Base-by-base conservation (phyloP, 2,888 invertebrate species). In the Stenoptilia bipunctidactyla region DNA sequence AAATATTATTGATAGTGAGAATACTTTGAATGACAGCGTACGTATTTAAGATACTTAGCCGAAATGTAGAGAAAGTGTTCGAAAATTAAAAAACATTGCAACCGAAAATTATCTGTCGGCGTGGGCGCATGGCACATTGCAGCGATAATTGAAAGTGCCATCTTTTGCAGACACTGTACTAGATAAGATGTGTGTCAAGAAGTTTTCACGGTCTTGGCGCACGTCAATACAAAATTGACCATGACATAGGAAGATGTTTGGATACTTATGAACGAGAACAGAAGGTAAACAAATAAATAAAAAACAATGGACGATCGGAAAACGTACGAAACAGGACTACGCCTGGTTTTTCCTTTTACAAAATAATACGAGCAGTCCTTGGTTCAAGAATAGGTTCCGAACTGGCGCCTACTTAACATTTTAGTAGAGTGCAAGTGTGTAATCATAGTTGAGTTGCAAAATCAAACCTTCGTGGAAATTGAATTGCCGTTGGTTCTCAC, bases 71-170 rank as follows among this genome's bases (percentile, higher is more conserved):
- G 82, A 82, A 82, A 82, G 80, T 79, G 20, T 20, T 20, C 20
- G 20, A 20, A 20, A 53, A 63, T 47, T 50, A 58, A 58, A 66
- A 71, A 66, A 64, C 59, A 59, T 52, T 71, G 73, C 69, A 76
- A 57, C 58, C 61, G 53, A 64, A 68, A 66, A 67, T 69, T 54
- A 71, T 70, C 59, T 63, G 59, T 57, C 48, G 47, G 56, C 58
- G 71, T 70, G 64, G 66, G 70, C 56, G 66, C 44, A 47, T 47
- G 57, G 51, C 58, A 55, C 59, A 55, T 55, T 75, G 74, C 75
- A 71, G 65, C 65, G 72, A 64, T 79, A 80, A 80, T 82, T 76
- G 74, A 74, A 74, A 76, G 77, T 73, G 69, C 66, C 68, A 79
- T 77, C 72, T 65, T 65, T 67, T 68, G 67, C 72, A 65, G 59